Conservation (phyloP, 1,140 invertebrate genomes). For the Pentalonia nigronervosa region DNA sequence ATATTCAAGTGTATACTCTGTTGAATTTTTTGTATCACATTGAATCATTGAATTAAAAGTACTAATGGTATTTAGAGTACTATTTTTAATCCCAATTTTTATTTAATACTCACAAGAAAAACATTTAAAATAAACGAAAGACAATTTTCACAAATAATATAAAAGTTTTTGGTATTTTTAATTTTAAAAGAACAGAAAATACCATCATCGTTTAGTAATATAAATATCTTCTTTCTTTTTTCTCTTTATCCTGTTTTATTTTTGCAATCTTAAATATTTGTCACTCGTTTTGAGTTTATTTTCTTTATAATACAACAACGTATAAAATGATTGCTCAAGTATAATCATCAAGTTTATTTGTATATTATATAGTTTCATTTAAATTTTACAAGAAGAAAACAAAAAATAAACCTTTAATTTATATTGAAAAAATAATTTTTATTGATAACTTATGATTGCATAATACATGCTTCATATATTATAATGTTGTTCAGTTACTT, state of each 20-base stretch:
- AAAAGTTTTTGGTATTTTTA: not conserved
- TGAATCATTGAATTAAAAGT: not conserved
- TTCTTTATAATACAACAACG: not conserved
- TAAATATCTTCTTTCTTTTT: not conserved
- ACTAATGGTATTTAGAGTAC: not conserved
- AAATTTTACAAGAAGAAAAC: not conserved
- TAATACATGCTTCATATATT: not conserved
- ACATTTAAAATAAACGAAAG: not conserved
- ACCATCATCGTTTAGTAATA: not conserved
- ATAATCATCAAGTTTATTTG: not conserved
- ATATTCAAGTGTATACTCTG: not conserved
- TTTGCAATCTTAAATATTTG: not conserved
- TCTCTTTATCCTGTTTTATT: not conserved
- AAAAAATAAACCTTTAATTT: not conserved
- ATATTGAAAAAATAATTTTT: not conserved
- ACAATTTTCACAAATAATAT: not conserved
- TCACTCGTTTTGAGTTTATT: not conserved
- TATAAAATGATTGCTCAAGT: not conserved
- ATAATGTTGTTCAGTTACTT: not conserved
- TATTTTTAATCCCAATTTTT: not conserved
- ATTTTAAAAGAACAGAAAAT: not conserved
- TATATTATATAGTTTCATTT: not conserved
- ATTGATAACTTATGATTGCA: not conserved
- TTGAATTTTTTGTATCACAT: not conserved
- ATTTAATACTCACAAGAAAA: not conserved